Evolutionary conservation across 2,797 vertebrate species (phyloP).

Genomic region (Micropoecilia bifurca): DNA sequence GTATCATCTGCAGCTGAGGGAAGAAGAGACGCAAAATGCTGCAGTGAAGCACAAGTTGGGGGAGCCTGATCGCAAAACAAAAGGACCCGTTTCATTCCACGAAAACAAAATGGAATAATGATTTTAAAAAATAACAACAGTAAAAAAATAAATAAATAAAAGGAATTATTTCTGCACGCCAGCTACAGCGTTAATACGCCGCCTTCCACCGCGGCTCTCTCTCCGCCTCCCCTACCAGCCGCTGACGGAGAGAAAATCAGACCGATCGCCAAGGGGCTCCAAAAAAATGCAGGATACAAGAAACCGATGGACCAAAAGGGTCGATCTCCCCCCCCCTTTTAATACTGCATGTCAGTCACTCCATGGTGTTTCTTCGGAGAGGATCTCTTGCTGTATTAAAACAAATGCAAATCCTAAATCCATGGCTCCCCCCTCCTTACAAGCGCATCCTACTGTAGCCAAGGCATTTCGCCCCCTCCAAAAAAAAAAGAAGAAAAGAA

Average conservation of each 20-base stretch:
- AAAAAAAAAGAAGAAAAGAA: conserved; percentile 27
- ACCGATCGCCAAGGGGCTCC: conserved; percentile 74
- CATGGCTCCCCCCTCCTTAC: conserved; percentile 68
- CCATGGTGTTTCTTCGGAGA: conserved; percentile 69
- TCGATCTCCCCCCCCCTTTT: conserved; percentile 64
- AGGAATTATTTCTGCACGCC: conserved; percentile 62
- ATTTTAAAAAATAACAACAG: not conserved
- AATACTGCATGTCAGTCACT: conserved; percentile 69
- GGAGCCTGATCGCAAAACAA: conserved; percentile 67
- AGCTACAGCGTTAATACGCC: conserved; percentile 63
- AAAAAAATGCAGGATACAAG: conserved; percentile 50
- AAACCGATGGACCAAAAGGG: conserved; percentile 65
- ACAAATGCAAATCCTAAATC: conserved; percentile 62
- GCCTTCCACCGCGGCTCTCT: conserved; percentile 73
- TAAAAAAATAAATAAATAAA: conserved; percentile 28
- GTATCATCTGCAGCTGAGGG: conserved; percentile 79
- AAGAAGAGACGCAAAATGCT: conserved; percentile 79
- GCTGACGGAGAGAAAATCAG: conserved; percentile 75
- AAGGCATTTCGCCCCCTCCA: conserved; percentile 59
- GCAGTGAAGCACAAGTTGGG: conserved; percentile 80
- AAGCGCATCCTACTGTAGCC: conserved; percentile 66
- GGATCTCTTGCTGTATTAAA: conserved; percentile 58
- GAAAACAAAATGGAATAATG: conserved; percentile 21
- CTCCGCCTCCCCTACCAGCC: conserved; percentile 75
- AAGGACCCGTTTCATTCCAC: conserved; percentile 72